phyloP scores from a whole-genome alignment of 2,888 invertebrate genomes.

The Phragmatobia fuliginosa region DNA sequence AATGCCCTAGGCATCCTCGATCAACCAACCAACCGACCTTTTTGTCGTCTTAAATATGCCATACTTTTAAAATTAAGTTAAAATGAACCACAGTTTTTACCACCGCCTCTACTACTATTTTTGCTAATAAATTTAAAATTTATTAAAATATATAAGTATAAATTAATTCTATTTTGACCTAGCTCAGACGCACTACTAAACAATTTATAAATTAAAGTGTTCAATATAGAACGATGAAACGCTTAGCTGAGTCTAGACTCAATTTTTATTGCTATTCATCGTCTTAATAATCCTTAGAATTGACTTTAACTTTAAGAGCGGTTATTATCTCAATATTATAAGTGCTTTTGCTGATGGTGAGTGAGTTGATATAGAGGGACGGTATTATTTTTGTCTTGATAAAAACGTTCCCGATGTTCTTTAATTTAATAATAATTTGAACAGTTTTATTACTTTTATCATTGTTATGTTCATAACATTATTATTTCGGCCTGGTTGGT shows the following conservation, averaged over 20 bases:
- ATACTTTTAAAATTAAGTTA: no score
- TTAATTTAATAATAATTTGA: background rate
- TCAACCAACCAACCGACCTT: no score
- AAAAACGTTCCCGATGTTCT: background rate
- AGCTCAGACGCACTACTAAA: background rate
- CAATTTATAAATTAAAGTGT: background rate
- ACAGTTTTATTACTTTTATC: no score
- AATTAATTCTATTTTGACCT: no score
- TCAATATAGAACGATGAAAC: background rate
- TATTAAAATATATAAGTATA: no score
- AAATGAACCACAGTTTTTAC: no score
- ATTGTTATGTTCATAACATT: no score
- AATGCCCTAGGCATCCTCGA: no score
- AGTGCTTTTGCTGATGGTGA: background rate
- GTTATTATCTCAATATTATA: background rate
- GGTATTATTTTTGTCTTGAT: background rate
- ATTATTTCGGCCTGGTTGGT: no score
- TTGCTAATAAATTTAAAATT: no score
- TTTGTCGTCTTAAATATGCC: no score
- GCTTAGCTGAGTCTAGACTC: background rate
- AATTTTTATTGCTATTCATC: background rate
- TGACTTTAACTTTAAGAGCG: background rate
- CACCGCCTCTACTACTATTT: no score
- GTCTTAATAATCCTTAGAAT: background rate
- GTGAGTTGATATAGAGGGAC: background rate